phyloP scores from a whole-genome alignment of 2,888 invertebrate genomes.

The Protophormia terraenovae region DNA sequence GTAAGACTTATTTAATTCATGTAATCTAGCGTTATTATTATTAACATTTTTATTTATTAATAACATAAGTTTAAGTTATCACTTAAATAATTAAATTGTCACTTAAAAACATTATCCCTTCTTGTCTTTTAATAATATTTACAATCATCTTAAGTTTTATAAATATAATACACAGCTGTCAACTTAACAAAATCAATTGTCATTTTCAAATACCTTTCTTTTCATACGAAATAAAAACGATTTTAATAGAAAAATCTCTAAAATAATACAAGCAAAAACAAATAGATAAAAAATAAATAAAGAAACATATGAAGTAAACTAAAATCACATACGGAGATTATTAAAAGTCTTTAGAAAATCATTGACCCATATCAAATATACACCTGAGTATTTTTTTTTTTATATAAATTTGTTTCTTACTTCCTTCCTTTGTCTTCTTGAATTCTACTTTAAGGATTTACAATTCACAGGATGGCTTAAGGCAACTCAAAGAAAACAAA shows the following conservation, averaged over 20 bases:
- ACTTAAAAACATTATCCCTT: no score
- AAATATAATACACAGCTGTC: no score
- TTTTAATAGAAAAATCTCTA: neutral
- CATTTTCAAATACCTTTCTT: constrained; percentile 22
- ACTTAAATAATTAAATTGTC: no score
- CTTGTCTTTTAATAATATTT: no score
- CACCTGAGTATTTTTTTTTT: constrained; percentile 37
- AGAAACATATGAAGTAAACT: constrained; percentile 4
- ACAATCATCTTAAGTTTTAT: no score
- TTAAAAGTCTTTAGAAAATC: constrained; percentile 63
- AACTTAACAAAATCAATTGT: constrained; percentile 29
- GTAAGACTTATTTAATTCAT: no score
- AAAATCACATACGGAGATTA: constrained; percentile 58
- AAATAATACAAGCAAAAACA: neutral
- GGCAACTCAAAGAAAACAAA: constrained; percentile 26
- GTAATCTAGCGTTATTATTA: no score
- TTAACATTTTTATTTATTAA: no score
- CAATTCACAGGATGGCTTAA: constrained; percentile 48
- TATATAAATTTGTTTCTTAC: neutral
- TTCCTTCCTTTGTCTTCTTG: constrained; percentile 4
- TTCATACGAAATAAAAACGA: neutral
- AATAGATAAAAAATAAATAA: neutral
- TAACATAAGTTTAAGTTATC: no score
- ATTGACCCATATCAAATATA: constrained; percentile 61
- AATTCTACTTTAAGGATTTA: constrained; percentile 34